Percentiles rank a stretch among this genome's conserved stretches.
Conservation (phyloP, 2,113 vertebrate species). For the Triplophysa dalaica region DNA sequence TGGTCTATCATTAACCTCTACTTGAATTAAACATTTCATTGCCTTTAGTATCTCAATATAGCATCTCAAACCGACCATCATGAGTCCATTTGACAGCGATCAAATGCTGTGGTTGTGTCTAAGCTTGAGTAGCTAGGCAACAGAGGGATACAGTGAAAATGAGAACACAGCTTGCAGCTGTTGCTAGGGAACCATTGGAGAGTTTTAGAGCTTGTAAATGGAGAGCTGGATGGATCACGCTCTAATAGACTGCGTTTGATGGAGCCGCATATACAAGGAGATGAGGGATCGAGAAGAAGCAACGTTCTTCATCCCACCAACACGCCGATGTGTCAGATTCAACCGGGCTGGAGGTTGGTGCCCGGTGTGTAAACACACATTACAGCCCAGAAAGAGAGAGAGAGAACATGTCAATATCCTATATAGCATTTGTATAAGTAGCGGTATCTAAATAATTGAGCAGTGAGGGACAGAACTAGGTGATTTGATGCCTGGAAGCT, state of each 20-base stretch:
- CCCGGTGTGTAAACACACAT: slow-evolving; percentile 70
- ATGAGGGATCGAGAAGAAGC: slow-evolving; percentile 70
- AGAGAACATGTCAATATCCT: slow-evolving; percentile 26
- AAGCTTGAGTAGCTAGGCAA: slow-evolving; percentile 78
- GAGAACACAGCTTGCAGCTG: slow-evolving; percentile 70
- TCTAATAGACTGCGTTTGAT: slow-evolving; percentile 77
- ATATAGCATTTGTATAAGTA: slow-evolving; percentile 77
- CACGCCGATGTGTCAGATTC: slow-evolving; percentile 71
- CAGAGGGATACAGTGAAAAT: slow-evolving; percentile 71
- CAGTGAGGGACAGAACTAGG: slow-evolving; percentile 72
- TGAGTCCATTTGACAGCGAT: slow-evolving; percentile 53
- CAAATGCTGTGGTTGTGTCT: slow-evolving; percentile 71
- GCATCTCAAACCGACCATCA: slow-evolving; percentile 20
- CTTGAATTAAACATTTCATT: not conserved
- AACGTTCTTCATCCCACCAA: slow-evolving; percentile 64
- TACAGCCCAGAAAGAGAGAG: slow-evolving; percentile 34
- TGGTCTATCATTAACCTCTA: not conserved
- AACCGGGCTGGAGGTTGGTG: slow-evolving; percentile 64
- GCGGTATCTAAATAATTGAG: slow-evolving; percentile 77
- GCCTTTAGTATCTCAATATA: not conserved
- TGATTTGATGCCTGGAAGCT: slow-evolving; percentile 78
- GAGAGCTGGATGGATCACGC: slow-evolving; percentile 73
- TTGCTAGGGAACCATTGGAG: slow-evolving; percentile 81
- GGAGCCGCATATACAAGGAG: slow-evolving; percentile 72
- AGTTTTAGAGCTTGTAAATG: slow-evolving; percentile 74